Evolutionary conservation across 2,888 invertebrate species (phyloP), one percentile per base, ranked within the genome.

Genomic region (Ophioninae sp.): DNA sequence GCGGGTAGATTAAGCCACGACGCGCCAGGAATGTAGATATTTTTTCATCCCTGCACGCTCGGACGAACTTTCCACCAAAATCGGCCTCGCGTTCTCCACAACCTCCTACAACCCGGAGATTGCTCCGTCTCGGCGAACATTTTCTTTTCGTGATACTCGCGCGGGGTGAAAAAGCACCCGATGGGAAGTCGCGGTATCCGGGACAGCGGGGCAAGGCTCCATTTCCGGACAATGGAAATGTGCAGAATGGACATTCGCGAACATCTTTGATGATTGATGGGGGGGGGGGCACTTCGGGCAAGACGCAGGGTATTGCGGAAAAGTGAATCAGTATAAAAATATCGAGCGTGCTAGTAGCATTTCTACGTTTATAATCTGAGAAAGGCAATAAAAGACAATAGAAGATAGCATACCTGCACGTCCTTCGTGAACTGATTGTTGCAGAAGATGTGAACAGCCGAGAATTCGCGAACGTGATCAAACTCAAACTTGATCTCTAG

Each of bases 361-460:
- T 17, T 56, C n/a, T 2, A 17, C n/a, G 17, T 17, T 51, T 13
- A 8, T 7, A 5, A 9, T 9, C 30, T 2, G n/a, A 17, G n/a
- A 65, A 65, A 13, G 7, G 30, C 10, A n/a, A 65, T 17, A 10
- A 30, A 56, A 13, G n/a, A 69, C 9, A 41, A 41, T 3, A 64
- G 17, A 79, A n/a, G 23, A 44, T 69, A 64, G 74, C 93, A 93
- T 88, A 96, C 96, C 95, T 96, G 96, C 0, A 98, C 97, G 88
- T 97, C 97, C 89, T 96, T 96, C 90, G 96, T 96, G 93, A 96
- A 97, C 92, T 96, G 96, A 93, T 98, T 98, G 93, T 97, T 98
- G 93, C 96, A 96, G 93, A 95, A 96, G 79, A 98, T 94, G 90
- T 96, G 96, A 39, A 98, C 95, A 0, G 96, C 95, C 67, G 96